Percentiles rank a stretch among this genome's conserved stretches.
Conservation (phyloP, 2,113 vertebrate species). For the Nothobranchius kuhntae region DNA sequence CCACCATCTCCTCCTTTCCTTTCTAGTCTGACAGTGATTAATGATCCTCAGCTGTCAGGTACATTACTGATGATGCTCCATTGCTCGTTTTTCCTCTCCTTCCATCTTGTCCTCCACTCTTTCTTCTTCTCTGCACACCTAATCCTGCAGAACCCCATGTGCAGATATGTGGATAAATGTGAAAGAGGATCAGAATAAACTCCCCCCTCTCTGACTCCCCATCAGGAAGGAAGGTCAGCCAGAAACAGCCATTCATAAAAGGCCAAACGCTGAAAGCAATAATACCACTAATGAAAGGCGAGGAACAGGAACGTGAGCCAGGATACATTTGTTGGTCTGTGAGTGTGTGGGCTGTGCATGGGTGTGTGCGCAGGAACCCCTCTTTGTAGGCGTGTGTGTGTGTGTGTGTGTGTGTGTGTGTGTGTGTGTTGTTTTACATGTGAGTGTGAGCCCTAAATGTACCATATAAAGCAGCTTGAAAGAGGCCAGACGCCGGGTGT, state of each 20-base stretch:
- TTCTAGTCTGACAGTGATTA: conserved; percentile 79
- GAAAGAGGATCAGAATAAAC: conserved; percentile 27
- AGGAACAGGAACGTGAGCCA: conserved; percentile 55
- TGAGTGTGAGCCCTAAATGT: conserved; percentile 68
- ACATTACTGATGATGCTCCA: conserved; percentile 64
- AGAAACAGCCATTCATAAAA: conserved; percentile 51
- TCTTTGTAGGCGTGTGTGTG: conserved; percentile 28
- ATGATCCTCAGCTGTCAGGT: conserved; percentile 80
- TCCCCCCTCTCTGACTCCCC: not conserved
- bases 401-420: not conserved
- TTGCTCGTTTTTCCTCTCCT: conserved; percentile 14
- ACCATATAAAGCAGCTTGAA: conserved; percentile 72
- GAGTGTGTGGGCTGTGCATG: conserved; percentile 22
- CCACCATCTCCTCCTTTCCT: conserved; percentile 47
- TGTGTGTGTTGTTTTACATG: conserved; percentile 40
- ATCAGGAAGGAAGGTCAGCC: not conserved
- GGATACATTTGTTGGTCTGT: conserved; percentile 58
- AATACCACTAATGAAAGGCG: conserved; percentile 72
- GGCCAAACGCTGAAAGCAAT: conserved; percentile 62
- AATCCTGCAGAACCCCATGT: conserved; percentile 1
- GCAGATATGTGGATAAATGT: not conserved
- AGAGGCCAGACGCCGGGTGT: conserved; percentile 74
- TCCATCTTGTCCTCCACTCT: not conserved
- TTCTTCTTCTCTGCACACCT: not conserved
- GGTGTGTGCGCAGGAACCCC: not conserved